phyloP scores from a whole-genome alignment of 2,113 vertebrate genomes.

The Eptesicus fuscus region DNA sequence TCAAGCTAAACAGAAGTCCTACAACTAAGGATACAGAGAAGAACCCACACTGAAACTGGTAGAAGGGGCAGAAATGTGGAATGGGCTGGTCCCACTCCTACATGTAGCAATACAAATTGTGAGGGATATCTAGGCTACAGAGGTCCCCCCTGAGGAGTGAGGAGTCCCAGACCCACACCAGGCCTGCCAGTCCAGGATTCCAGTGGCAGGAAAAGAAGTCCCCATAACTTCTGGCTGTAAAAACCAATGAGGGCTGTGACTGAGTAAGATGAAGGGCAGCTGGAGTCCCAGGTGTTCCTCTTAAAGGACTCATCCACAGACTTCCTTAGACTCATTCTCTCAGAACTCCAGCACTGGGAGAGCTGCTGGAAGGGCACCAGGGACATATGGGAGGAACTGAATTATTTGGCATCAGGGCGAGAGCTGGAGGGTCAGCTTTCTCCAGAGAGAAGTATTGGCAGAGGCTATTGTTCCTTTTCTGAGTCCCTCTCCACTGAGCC shows the following conservation, averaged over 20 bases:
- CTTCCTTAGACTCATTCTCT: background rate
- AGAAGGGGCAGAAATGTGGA: background rate
- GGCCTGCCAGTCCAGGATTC: background rate
- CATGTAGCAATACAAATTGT: background rate
- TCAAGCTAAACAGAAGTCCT: background rate
- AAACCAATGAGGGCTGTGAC: background rate
- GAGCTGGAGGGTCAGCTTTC: background rate
- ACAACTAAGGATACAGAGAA: background rate
- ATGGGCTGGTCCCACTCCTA: background rate
- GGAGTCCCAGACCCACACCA: background rate
- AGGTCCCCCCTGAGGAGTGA: background rate
- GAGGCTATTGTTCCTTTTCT: background rate
- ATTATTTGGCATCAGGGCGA: background rate
- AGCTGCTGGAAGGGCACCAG: background rate
- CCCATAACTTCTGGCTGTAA: background rate
- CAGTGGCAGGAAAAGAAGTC: background rate
- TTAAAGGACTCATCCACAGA: background rate
- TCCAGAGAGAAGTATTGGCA: background rate
- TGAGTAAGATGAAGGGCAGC: background rate
- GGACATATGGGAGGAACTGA: background rate
- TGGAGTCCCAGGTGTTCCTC: background rate
- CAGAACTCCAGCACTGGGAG: background rate
- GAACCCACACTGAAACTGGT: background rate
- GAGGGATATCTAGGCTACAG: background rate
- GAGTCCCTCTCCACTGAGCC: background rate